These are phyloP conservation scores for Bruchidius siliquastri DNA, from an alignment of 2,888 invertebrate species.

Conservation along the genomic window DNA sequence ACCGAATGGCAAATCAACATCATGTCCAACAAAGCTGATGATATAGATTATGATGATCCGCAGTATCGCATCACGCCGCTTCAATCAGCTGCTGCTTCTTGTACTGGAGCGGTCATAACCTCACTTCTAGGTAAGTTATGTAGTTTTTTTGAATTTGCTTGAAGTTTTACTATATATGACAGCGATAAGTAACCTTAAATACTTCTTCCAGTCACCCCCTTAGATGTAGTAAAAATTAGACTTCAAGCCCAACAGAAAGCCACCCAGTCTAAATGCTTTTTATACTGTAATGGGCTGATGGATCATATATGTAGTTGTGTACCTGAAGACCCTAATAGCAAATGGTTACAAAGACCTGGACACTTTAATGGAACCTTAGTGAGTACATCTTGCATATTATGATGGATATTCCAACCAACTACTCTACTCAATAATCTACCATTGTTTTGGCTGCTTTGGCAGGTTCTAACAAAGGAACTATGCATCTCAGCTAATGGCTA, in stretches of 20 bases:
- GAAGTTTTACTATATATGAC: neutral
- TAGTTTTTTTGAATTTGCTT: conserved; percentile 3
- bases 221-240: conserved; percentile 98
- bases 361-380: conserved; percentile 75
- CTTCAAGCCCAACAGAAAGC: conserved; percentile 92
- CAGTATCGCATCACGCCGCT: conserved; percentile 70
- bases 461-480: no score
- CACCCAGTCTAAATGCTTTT: conserved; percentile 84
- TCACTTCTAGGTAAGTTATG: conserved; percentile 72
- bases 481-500: no score
- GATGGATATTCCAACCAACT: neutral
- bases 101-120: conserved; percentile 84
- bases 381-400: conserved; percentile 30
- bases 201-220: conserved; percentile 79
- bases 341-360: conserved; percentile 60
- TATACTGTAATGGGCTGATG: conserved; percentile 98
- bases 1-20: neutral
- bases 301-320: conserved; percentile 91
- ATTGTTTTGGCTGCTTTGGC: no score
- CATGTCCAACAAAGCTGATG: conserved; percentile 1
- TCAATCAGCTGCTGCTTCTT: conserved; percentile 82
- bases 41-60: conserved; percentile 58
- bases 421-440: no score
- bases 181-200: neutral
- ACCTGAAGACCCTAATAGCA: conserved; percentile 42